Conservation (phyloP, 2,113 vertebrate species). For the Cyprinus carpio region DNA sequence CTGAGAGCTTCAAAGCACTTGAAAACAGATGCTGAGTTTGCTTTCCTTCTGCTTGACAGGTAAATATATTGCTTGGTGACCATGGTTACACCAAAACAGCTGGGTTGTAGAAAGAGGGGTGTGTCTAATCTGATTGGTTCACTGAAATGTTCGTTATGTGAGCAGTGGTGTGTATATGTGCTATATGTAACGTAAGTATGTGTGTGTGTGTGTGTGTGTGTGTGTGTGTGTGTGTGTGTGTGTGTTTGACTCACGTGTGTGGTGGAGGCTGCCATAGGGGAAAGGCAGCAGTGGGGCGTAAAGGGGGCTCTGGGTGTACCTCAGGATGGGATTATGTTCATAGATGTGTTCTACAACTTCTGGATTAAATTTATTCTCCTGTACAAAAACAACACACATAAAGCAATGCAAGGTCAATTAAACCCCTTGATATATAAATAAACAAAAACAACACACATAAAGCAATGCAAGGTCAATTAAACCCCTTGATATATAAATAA, state of each 20-base stretch:
- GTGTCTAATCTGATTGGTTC: background rate
- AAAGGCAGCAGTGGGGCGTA: constrained; percentile 93
- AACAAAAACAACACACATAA: constrained; percentile 37
- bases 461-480: background rate
- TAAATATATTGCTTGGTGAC: background rate
- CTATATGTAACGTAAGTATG: background rate
- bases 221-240: constrained; percentile 65
- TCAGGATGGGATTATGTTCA: constrained; percentile 89
- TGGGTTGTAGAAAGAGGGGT: background rate
- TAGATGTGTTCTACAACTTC: constrained; percentile 95
- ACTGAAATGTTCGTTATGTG: background rate
- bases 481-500: background rate
- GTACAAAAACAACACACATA: constrained; percentile 46
- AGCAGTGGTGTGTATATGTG: background rate
- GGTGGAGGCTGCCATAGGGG: constrained; percentile 83
- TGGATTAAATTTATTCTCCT: constrained; percentile 88
- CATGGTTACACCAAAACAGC: background rate
- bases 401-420: background rate
- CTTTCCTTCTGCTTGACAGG: background rate
- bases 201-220: constrained; percentile 67
- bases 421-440: background rate
- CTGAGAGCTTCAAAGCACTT: background rate
- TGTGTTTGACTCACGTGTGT: constrained; percentile 80
- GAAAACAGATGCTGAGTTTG: background rate
- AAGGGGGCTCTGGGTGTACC: constrained; percentile 88